Evolutionary conservation across 2,888 invertebrate genomes (phyloP).

Genomic region (Harpalus rubripes): DNA sequence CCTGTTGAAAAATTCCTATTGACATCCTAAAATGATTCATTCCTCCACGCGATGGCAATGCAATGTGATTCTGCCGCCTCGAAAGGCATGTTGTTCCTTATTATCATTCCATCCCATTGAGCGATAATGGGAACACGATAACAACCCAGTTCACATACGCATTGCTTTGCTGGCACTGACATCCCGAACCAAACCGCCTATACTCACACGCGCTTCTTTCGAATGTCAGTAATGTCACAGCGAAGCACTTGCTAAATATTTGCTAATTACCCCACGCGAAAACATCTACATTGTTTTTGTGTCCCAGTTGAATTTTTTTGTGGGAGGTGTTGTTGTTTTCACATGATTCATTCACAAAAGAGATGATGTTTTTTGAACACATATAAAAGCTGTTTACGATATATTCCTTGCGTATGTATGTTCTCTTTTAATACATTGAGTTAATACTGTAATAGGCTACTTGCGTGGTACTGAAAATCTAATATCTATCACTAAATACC

Average conservation of each 20-base stretch:
- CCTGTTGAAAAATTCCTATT: constrained; percentile 6
- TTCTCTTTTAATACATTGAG: too few relatives aligned
- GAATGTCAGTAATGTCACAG: too few relatives aligned
- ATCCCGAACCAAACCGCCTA: neutral
- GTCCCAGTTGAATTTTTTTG: neutral
- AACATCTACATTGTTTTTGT: constrained; percentile 4
- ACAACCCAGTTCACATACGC: constrained; percentile 64
- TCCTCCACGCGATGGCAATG: constrained; percentile 10
- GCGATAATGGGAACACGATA: constrained; percentile 67
- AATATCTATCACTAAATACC: too few relatives aligned
- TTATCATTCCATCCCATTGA: constrained; percentile 66
- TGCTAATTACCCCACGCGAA: constrained; percentile 35
- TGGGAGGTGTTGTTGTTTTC: constrained; percentile 11
- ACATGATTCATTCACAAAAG: constrained; percentile 39
- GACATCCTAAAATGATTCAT: constrained; percentile 39
- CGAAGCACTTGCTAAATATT: constrained; percentile 23
- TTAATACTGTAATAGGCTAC: too few relatives aligned
- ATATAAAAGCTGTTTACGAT: too few relatives aligned
- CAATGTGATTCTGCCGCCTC: constrained; percentile 8
- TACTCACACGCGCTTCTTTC: neutral
- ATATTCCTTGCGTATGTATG: too few relatives aligned
- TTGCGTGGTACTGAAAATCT: too few relatives aligned
- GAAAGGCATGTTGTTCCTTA: constrained; percentile 58
- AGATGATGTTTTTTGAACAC: neutral
- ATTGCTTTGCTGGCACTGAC: constrained; percentile 21